Conservation (phyloP, 2,888 invertebrate genomes). For the Spatulosminthurus flaviceps region DNA sequence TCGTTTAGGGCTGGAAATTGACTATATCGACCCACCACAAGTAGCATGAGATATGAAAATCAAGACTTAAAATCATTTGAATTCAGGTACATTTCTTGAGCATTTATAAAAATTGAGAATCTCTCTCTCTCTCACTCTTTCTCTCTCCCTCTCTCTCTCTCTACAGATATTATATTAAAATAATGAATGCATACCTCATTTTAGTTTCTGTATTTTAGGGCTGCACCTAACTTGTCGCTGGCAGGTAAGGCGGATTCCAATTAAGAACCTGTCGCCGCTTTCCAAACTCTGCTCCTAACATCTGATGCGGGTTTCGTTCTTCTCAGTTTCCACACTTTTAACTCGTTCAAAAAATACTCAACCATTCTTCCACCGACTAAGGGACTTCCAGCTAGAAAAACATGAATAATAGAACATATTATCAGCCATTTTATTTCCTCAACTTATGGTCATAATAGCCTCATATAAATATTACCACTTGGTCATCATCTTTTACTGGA, state of each 20-base stretch:
- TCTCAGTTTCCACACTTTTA: conserved; percentile 28
- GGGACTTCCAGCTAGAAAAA: too few species aligned
- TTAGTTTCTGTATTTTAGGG: conserved; percentile 49
- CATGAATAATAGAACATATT: too few species aligned
- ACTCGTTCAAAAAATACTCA: background rate
- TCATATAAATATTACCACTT: too few species aligned
- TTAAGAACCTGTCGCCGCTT: conserved; percentile 60
- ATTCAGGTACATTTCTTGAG: background rate
- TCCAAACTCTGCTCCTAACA: conserved; percentile 52
- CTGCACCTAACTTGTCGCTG: conserved; percentile 53
- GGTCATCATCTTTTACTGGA: background rate
- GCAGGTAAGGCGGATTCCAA: conserved; percentile 60
- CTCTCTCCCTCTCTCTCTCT: too few species aligned
- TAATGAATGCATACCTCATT: conserved; percentile 49
- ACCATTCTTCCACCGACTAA: conserved; percentile 10
- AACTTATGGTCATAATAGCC: too few species aligned
- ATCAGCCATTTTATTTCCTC: too few species aligned
- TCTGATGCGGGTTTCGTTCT: conserved; percentile 53
- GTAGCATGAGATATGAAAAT: background rate
- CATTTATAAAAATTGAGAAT: conserved; percentile 42
- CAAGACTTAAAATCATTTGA: background rate
- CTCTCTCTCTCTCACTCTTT: too few species aligned
- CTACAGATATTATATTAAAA: conserved; percentile 44
- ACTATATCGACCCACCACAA: conserved; percentile 26
- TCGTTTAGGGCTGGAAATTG: conserved; percentile 12